Evolutionary conservation across 64 coral and sea anemone species (phyloP), one percentile per base, ranked within the genome.

Genomic region (Montipora foliosa): DNA sequence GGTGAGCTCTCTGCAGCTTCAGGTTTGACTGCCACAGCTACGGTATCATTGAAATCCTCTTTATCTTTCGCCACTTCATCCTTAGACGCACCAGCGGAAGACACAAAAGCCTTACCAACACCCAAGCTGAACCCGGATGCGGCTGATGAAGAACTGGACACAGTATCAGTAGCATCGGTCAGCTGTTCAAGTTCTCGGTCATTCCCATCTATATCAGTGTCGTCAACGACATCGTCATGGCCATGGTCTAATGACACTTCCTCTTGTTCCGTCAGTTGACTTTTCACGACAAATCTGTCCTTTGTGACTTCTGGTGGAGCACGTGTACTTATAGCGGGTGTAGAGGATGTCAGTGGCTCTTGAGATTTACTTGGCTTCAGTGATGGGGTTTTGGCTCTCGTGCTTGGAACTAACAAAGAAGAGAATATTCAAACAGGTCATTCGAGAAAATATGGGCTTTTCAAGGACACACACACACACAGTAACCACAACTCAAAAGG

Each of bases 331-430:
- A 85, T 57, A 47, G 82, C 80, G 24, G 91, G 91, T 78, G 91
- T 93, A 16, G 91, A 93, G 12, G 81, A 93, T 25, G 44, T 78
- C 45, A 85, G 85, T 15, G 81, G 73, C 47, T 22, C 8, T 24
- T 76, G 51, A 76, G 52, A 12, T 37, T 73, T 93, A 51, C 3
- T 49, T 24, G 22, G 19, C 15, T 19, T 87, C n/a, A 15, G 55
- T 79, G 47, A 15, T 21, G 91, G 91, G 17, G 81, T 93, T 73
- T 93, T 83, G 48, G 37, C 21, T 46, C 11, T 64, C 22, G 49
- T 59, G 22, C 15, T 82, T 22, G 22, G 21, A 59, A 82, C 78
- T 91, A 44, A 1, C 53, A 58, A 47, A 58, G 19, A 45, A 74
- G 8, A n/a, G 8, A 50, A 64, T 67, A 21, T n/a, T 24, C 61